Evolutionary conservation across 2,888 invertebrate species (phyloP).

Genomic region (Lycaena phlaeas): DNA sequence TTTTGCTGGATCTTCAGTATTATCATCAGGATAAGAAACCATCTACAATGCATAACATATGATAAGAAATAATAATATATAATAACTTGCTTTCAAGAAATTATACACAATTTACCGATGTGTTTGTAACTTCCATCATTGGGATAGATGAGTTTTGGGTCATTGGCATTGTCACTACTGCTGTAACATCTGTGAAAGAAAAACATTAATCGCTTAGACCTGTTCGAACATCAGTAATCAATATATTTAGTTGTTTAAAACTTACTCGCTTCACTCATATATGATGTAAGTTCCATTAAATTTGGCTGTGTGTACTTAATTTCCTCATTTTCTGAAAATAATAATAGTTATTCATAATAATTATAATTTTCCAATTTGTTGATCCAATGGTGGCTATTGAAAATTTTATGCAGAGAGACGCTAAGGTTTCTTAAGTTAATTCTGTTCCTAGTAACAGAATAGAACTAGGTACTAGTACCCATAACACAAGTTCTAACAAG

Average conservation of each 20-base stretch:
- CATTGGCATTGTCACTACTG: conserved; percentile 65
- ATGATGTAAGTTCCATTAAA: conserved; percentile 62
- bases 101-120: conserved; percentile 44
- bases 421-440: no score
- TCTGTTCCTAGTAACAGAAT: no score
- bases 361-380: no score
- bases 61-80: neutral
- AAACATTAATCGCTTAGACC: no score
- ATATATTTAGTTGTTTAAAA: conserved; percentile 12
- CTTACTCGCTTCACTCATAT: conserved; percentile 67
- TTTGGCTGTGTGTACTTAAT: conserved; percentile 56
- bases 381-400: no score
- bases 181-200: conserved; percentile 54
- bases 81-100: conserved; percentile 4
- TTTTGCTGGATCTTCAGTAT: conserved; percentile 57
- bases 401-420: no score
- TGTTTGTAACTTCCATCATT: conserved; percentile 65
- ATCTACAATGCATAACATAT: conserved; percentile 30
- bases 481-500: no score
- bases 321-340: conserved; percentile 48
- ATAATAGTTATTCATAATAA: conserved; percentile 6
- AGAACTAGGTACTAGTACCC: no score
- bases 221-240: neutral
- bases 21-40: conserved; percentile 62
- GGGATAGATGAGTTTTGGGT: conserved; percentile 61